Base-by-base conservation (phyloP, 2,113 vertebrate genomes). In the Oophaga pumilio region DNA sequence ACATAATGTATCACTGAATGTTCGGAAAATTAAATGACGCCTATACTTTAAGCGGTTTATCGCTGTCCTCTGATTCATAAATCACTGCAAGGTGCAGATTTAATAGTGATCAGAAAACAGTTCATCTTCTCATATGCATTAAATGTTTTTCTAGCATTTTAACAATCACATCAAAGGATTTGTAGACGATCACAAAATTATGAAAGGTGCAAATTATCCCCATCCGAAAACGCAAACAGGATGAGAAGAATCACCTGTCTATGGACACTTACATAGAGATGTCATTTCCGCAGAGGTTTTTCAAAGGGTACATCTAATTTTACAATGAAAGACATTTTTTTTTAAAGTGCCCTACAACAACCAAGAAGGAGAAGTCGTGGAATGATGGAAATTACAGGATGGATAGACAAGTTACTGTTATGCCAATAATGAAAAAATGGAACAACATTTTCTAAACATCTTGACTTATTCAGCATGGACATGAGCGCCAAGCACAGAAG, bases 121-220 rank as follows among this genome's bases (percentile, higher is more conserved):
- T 33, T 64, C 14, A 49, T 82, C 49, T 82, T 82, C 59, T 13
- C 13, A 7, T 33, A 81, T 62, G 28, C 62, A 81, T 52, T 81
- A 82, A 82, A 82, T 43, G 57, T n/a, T 82, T 82, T 82, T 82
- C 26, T 50, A 64, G 11, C 33, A 22, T 64, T 43, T 64, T 28
- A 62, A 64, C 78, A 64, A 82, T 49, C 18, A 60, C 8, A 64
- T 64, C 57, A 62, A 64, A 81, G 59, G 59, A 49, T 9, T 17
- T n/a, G 9, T 49, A 81, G 49, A 49, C 14, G 28, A 59, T 12
- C 18, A 43, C 22, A 20, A 64, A 14, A 62, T 82, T 22, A 9
- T 8, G 26, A 82, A 50, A 82, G 57, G 59, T 82, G 79, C 28
- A 64, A 82, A 82, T 82, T 82, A 82, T 82, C 59, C 33, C 28